Evolutionary conservation across 2,888 invertebrate species (phyloP), one percentile per base, ranked within the genome.

Genomic region (Dryocosmus kuriphilus): DNA sequence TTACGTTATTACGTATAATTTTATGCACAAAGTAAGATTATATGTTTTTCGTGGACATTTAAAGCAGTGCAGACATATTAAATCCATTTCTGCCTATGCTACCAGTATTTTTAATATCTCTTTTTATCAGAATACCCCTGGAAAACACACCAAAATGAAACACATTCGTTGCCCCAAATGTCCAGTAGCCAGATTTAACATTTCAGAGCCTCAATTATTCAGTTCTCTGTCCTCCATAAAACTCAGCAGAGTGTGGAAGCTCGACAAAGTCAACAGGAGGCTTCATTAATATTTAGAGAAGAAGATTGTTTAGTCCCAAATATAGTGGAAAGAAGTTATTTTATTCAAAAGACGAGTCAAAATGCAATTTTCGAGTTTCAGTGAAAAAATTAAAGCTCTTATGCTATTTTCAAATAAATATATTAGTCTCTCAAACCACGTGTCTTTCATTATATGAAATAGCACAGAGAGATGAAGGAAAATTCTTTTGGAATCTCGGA

Each of bases 401-500:
- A 19, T 2, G 38, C 24, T 27, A 67, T 51, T 67, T 30, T 30
- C 19, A 30, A 67, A 67, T 22, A 3, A 67, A 30, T 27, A 27
- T 67, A 46, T 67, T 30, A 67, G 51, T 51, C 41, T 67, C 30
- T 30, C 24, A n/a, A 30, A 46, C 2, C 46, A 30, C 30, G 27
- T 27, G n/a, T 9, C 51, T 46, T 61, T 32, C 11, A 22, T 9
- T 63, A 41, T 32, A 30, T 55, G 63, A 16, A 41, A 22, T n/a
- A 24, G 3, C 71, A 46, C 16, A 60, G 19, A 32, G 32, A 30
- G 57, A 75, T 60, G 24, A 67, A 22, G 22, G 41, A 74, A 73
- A 63, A 32, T 27, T 22, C 24, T 22, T 35, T 30, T 35, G 65
- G 55, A 79, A 77, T 74, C 65, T 74, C 24, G 19, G 65, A 65